Evolutionary conservation across 2,888 invertebrate genomes (phyloP), one percentile per base, ranked within the genome.

Genomic region (Iselma pallidipennis): DNA sequence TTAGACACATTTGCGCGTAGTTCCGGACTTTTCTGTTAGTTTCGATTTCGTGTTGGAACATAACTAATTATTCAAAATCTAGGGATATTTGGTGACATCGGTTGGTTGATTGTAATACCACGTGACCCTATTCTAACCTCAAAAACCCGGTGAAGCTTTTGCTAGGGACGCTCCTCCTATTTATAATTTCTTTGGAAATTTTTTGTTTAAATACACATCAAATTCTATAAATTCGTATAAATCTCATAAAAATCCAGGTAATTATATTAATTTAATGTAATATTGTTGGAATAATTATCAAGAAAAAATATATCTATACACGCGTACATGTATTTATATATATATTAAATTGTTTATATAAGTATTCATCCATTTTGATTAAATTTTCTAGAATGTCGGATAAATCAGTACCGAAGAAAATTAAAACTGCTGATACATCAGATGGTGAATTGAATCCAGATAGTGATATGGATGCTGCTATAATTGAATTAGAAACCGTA

Each of bases 401-500:
- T 23, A 51, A 60, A 55, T 57, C 60, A 14, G 28, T 51, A 7
- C 42, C 60, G 2, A 64, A 64, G 33, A 64, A 64, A 26, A 6
- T 26, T 4, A 64, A 64, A 51, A 31, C 57, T 7, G 7, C 42
- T 23, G 60, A 60, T 45, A 55, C 49, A 10, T 28, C 57, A 9
- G 57, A 60, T 14, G 57, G 55, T 16, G 62, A 59, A 12, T 31
- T 55, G 4, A 59, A 21, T 23, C 45, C 48, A 5, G 64, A 64
- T 37, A 52, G 28, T 7, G 64, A 64, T 21, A 60, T 64, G 60
- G 64, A 64, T 31, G 50, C 57, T 4, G 64, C 64, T 10, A 64
- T 64, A 49, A 64, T 64, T 23, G 64, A 64, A 31, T 55, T 64
- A 55, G 64, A 64, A 23, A 57, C 51, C 33, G 48, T 53, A 80